Base-by-base conservation (phyloP, 2,888 invertebrate genomes). In the Drosophila picticornis region DNA sequence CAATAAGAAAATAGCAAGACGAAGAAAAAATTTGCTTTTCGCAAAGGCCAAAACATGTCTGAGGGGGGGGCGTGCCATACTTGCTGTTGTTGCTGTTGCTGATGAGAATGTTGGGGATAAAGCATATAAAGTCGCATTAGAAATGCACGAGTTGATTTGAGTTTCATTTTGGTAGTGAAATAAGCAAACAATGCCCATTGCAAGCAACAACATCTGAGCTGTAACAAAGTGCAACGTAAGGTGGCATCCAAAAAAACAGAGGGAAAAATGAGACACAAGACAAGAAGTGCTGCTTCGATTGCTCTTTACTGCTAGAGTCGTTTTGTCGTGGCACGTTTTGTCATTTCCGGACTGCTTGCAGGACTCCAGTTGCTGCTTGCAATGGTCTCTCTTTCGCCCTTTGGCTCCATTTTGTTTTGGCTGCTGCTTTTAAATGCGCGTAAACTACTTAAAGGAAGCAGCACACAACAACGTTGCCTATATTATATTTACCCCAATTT, bases 91-190 rank as follows among this genome's bases (percentile, higher is more conserved):
- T 80, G 76, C 52, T 51, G 57, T 69, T 65, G 77, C 73, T 81
- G 90, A 87, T 76, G 77, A 81, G 80, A 80, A 85, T 84, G 75
- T 61, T 38, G 46, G 69, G 75, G 66, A 77, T 85, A 83, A 80
- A 88, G 72, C 81, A 85, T 85, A 91, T 85, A 91, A 90, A 92
- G 87, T 91, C 87, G 87, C 90, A 92, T 92, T 92, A 92, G 86
- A 90, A 92, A 92, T 92, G 92, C 92, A 92, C 92, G 92, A 92
- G 84, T 91, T 91, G 90, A 90, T 85, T 90, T 88, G 76, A 82
- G 88, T 90, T 91, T 85, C 83, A 87, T 84, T 91, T 89, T 84
- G 84, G 77, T 78, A 84, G 75, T 75, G 73, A 87, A 86, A 73
- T 77, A 72, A 70, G 75, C 75, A 90, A 86, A 86, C 86, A 86